These are phyloP conservation scores for Carlito syrichta DNA, from an alignment of 2,113 vertebrate genomes.

Conservation along the genomic window DNA sequence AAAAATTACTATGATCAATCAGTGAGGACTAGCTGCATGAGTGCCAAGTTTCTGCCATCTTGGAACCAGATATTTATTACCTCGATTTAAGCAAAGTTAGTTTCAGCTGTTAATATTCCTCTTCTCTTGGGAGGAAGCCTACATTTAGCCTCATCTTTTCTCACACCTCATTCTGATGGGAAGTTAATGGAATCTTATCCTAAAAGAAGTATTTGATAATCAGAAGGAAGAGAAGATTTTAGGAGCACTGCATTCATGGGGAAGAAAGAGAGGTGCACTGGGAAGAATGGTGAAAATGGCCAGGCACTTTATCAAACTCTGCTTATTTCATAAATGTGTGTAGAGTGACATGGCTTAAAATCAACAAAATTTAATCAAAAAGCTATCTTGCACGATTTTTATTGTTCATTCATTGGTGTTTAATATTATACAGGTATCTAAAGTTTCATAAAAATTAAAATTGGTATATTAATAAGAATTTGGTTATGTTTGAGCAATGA, in stretches of 20 bases:
- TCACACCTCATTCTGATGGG: not conserved
- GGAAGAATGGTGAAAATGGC: not conserved
- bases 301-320: not conserved
- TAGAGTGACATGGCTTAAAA: not conserved
- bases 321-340: not conserved
- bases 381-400: not conserved
- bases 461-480: conserved; percentile 24
- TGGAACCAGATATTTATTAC: not conserved
- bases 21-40: not conserved
- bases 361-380: not conserved
- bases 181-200: not conserved
- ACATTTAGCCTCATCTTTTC: not conserved
- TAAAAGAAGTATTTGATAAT: not conserved
- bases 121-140: not conserved
- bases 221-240: not conserved
- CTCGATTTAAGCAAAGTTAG: not conserved
- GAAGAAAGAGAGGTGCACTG: not conserved
- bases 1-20: not conserved
- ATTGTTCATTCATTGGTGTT: not conserved
- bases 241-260: not conserved
- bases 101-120: not conserved
- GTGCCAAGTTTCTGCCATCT: not conserved
- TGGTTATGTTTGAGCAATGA: not conserved
- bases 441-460: conserved; percentile 36
- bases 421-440: not conserved